Percentiles rank a stretch among this genome's conserved stretches.
Evolutionary conservation across 2,888 invertebrate genomes (phyloP).

Genomic region (Lasioglossum villosulum): DNA sequence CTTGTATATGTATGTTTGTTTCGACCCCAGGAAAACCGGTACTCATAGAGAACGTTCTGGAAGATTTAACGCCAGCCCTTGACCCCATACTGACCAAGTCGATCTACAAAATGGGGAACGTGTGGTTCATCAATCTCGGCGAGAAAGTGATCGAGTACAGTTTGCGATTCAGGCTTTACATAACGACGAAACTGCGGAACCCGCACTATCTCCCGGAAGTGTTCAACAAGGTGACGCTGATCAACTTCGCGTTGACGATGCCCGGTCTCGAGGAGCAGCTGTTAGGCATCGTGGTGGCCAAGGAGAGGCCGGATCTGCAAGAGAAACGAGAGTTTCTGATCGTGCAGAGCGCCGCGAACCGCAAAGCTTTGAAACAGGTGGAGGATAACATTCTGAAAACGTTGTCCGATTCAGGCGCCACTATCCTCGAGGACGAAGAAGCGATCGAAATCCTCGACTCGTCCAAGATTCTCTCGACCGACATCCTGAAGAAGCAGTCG

Average conservation of each 20-base stretch:
- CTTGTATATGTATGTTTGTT: background rate
- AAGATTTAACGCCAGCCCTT: conserved; percentile 86
- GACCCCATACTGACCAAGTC: conserved; percentile 86
- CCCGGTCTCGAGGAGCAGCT: conserved; percentile 88
- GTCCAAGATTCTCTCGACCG: conserved; percentile 87
- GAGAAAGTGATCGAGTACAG: conserved; percentile 85
- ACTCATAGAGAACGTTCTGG: conserved; percentile 87
- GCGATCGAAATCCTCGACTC: conserved; percentile 88
- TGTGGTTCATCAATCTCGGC: conserved; percentile 86
- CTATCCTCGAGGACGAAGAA: conserved; percentile 89
- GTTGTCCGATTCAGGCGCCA: conserved; percentile 86
- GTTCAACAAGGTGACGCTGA: conserved; percentile 87
- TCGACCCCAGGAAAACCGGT: conserved; percentile 86
- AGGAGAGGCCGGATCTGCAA: conserved; percentile 88
- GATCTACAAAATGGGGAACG: conserved; percentile 85
- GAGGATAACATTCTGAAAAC: conserved; percentile 88
- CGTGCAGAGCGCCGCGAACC: conserved; percentile 86
- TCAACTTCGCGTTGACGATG: conserved; percentile 88
- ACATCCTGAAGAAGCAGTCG: conserved; percentile 86
- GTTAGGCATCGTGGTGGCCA: conserved; percentile 87
- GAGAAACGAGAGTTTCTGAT: conserved; percentile 87
- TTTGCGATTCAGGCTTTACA: conserved; percentile 84
- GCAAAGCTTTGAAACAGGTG: conserved; percentile 86
- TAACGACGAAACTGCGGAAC: conserved; percentile 87
- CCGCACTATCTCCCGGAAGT: conserved; percentile 87